Base-by-base conservation (phyloP, 1,140 invertebrate species). In the Drosophila bocki region DNA sequence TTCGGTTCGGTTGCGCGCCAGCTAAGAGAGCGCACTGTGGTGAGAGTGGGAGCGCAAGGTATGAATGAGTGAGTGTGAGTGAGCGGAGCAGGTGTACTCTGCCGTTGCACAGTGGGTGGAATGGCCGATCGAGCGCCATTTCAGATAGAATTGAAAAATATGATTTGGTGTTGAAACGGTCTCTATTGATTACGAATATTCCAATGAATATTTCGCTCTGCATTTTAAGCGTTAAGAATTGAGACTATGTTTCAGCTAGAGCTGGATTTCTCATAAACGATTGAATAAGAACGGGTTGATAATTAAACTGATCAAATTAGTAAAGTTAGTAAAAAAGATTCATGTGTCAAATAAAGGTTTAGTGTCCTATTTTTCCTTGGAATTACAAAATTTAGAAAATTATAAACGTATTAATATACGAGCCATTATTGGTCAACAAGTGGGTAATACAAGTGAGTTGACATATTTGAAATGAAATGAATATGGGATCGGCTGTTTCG, bases 11-110 rank as follows among this genome's bases (percentile, higher is more conserved):
- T 11, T 17, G 29, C 50, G 48, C 17, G 35, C 35, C 19, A 54
- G 33, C 53, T 39, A 54, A 39, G 35, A 54, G 53, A 35, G 53
- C 51, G 53, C 53, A 56, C 53, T n/a, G 53, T 39, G 15, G 41
- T 44, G 29, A 74, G 57, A 17, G 50, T 26, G 72, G 19, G 54
- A 32, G 48, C 22, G 39, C 32, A 35, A 19, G 61, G 7, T 42
- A 29, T 4, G 19, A 37, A 26, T 19, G 19, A 29, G 58, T 67
- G 60, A 67, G 45, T 65, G 29, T 44, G 62, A 70, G 67, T 56
- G 63, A 68, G 39, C 63, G 22, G 15, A 56, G 67, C 67, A 70
- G 67, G 67, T 70, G 67, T 45, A 68, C 29, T n/a, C 45, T 37
- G 37, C 62, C 39, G 17, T 39, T 57, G 60, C 33, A 26, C 33